A percentile compares a stretch with the other conserved stretches of the same genome.
phyloP scores from a whole-genome alignment of 2,888 invertebrate genomes.

The Stramonita haemastoma region DNA sequence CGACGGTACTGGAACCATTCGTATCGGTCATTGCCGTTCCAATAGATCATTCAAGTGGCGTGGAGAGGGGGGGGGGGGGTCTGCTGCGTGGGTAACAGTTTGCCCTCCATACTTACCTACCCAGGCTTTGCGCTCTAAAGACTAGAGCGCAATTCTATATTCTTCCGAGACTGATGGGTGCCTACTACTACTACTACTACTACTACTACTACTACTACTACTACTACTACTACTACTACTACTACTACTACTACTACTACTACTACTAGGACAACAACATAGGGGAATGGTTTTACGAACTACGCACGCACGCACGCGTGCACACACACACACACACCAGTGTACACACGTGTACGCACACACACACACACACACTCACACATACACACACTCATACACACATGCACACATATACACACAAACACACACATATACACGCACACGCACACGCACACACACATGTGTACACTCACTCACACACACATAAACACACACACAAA shows the following conservation, averaged over 20 bases:
- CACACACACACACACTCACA: constrained; percentile 1
- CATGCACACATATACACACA: neutral
- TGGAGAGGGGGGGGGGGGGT: too few species aligned
- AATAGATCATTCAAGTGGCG: too few species aligned
- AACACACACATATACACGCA: neutral
- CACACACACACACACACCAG: neutral
- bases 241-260: neutral
- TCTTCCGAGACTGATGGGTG: neutral
- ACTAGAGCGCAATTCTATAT: too few species aligned
- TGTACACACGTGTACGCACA: neutral
- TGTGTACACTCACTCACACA: too few species aligned
- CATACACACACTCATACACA: constrained; percentile 6
- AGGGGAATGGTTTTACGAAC: neutral
- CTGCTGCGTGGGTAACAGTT: too few species aligned
- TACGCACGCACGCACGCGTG: neutral
- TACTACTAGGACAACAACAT: neutral
- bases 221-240: neutral
- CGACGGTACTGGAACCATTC: too few species aligned
- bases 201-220: neutral
- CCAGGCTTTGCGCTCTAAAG: too few species aligned
- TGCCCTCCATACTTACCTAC: too few species aligned
- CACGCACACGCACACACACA: too few species aligned
- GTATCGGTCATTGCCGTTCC: too few species aligned
- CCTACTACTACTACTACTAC: neutral
- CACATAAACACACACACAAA: too few species aligned